Conservation (phyloP, 1,140 invertebrate genomes). For the Euwallacea fornicatus region DNA sequence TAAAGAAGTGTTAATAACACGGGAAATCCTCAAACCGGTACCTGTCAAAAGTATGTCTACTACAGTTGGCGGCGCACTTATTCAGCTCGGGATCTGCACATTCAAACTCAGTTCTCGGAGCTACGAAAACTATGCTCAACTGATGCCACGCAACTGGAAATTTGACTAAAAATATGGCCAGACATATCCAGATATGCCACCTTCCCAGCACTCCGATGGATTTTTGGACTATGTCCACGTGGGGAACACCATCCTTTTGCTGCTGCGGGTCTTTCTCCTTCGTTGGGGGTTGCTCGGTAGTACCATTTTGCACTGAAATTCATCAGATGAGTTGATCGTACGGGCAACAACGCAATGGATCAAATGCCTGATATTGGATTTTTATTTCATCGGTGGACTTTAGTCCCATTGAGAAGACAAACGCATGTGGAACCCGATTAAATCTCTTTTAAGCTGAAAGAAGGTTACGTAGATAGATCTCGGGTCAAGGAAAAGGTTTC, state of each 20-base stretch:
- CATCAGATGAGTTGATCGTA: no score
- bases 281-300: neutral
- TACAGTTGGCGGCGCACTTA: slow-evolving; percentile 44
- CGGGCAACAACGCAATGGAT: no score
- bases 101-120: slow-evolving; percentile 45
- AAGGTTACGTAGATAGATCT: no score
- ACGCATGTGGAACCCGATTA: no score
- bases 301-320: slow-evolving; percentile 40
- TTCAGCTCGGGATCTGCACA: slow-evolving; percentile 43
- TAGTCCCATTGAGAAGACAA: no score
- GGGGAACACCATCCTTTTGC: neutral
- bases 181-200: slow-evolving; percentile 70
- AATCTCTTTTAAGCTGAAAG: no score
- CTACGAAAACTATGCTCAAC: slow-evolving; percentile 54
- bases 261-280: slow-evolving; percentile 15
- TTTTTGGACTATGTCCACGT: slow-evolving; percentile 55
- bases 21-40: slow-evolving; percentile 10
- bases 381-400: no score
- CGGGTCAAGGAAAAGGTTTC: no score
- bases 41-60: slow-evolving; percentile 45
- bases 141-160: slow-evolving; percentile 75
- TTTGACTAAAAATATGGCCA: slow-evolving; percentile 67
- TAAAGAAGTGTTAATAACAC: no score
- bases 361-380: no score
- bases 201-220: slow-evolving; percentile 67